Evolutionary conservation across 2,113 vertebrate species (phyloP).

Genomic region (Patagioenas fasciata): DNA sequence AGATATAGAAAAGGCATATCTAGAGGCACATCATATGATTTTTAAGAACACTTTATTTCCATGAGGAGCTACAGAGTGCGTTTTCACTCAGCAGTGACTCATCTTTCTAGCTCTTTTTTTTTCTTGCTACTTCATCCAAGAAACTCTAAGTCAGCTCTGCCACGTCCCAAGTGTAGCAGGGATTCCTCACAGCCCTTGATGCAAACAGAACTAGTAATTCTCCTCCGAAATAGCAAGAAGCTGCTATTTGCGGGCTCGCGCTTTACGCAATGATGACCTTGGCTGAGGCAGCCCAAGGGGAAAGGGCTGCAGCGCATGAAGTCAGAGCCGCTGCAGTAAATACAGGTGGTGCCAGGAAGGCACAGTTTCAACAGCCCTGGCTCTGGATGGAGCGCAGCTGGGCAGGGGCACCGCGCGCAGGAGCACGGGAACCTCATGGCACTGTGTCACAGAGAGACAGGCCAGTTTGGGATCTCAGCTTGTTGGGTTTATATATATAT

Average conservation of each 20-base stretch:
- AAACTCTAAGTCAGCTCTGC: slow-evolving; percentile 74
- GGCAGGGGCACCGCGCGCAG: slow-evolving; percentile 55
- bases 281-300: slow-evolving; percentile 67
- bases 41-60: slow-evolving; percentile 33
- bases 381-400: slow-evolving; percentile 12
- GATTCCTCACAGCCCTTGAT: slow-evolving; percentile 60
- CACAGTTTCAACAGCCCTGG: slow-evolving; percentile 68
- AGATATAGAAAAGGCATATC: background rate
- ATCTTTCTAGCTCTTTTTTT: slow-evolving; percentile 37
- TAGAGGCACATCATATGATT: background rate
- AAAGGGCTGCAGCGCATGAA: slow-evolving; percentile 66
- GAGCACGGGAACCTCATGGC: too few relatives aligned
- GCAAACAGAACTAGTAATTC: slow-evolving; percentile 71
- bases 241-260: slow-evolving; percentile 65
- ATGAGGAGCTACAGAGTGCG: slow-evolving; percentile 39
- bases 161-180: slow-evolving; percentile 72
- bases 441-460: slow-evolving; percentile 29
- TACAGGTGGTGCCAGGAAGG: slow-evolving; percentile 59
- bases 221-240: slow-evolving; percentile 67
- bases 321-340: slow-evolving; percentile 71
- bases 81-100: slow-evolving; percentile 68
- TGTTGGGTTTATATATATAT: background rate
- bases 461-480: background rate
- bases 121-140: slow-evolving; percentile 58
- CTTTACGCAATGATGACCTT: slow-evolving; percentile 74